Evolutionary conservation across 2,113 vertebrate genomes (phyloP), one percentile per base, ranked within the genome.

Genomic region (Calidris pugnax): DNA sequence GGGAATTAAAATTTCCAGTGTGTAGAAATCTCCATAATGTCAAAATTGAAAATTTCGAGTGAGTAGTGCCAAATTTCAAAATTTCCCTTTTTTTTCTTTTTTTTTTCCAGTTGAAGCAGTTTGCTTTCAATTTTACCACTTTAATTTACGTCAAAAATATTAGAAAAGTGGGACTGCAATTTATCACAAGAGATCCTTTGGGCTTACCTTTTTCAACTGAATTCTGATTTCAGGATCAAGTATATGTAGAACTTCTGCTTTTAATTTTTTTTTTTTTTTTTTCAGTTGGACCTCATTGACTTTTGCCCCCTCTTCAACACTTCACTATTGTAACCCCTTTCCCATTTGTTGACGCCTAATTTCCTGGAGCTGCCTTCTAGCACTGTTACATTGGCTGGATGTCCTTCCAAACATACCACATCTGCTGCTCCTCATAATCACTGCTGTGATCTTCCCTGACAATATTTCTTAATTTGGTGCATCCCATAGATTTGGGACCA

Each of bases 361-460:
- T 67, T 90, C 37, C 30, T 48, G 13, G 27, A 20, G 10, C 35
- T 87, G 18, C 8, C n/a, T 87, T 74, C 27, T n/a, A 23, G 5
- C 41, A 79, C 5, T 33, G 35, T 68, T 69, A 4, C 12, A 4
- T 89, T 67, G 27, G 5, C 30, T 86, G 63, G 5, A 4, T 50
- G 14, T 59, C 9, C 20, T 21, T 48, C 17, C 9, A 67, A 43
- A 82, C 1, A 0, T 3, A 45, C 39, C 27, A 6, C 0, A 0
- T 78, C 24, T 87, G 9, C 47, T 74, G 21, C 37, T 57, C 16
- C 30, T 84, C 0, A 0, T 89, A 63, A 50, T 62, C 21, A 18
- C 19, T 63, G 17, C 19, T 59, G 51, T 75, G 50, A 67, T 75
- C 27, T 88, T 13, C 4, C 6, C 2, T 19, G 8, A 24, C 21